Percentiles rank a stretch among this genome's conserved stretches.
Conservation (phyloP, 2,113 vertebrate genomes). For the Tyto alba region DNA sequence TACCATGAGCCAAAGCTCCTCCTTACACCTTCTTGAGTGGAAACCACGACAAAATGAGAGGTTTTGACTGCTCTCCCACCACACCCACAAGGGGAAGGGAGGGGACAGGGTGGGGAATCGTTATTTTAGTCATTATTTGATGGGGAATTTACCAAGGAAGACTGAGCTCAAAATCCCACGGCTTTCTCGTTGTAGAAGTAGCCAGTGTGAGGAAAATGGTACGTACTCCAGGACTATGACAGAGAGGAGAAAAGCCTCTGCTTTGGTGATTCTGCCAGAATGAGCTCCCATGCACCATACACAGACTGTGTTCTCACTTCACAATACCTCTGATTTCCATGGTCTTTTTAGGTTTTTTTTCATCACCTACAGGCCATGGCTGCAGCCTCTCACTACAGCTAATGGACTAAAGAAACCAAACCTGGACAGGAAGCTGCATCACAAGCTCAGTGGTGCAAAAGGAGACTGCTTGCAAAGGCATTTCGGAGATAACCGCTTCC, state of each 20-base stretch:
- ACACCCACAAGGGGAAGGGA: slow-evolving; percentile 60
- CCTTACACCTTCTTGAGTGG: slow-evolving; percentile 59
- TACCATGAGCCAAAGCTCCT: slow-evolving; percentile 43
- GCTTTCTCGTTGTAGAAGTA: not conserved
- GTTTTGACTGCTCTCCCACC: slow-evolving; percentile 41
- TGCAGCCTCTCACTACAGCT: not conserved
- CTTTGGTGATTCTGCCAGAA: not conserved
- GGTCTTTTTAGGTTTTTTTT: fast-evolving
- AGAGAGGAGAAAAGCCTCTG: slow-evolving; percentile 10
- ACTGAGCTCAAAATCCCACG: slow-evolving; percentile 20
- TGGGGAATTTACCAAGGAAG: slow-evolving; percentile 43
- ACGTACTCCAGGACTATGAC: not conserved
- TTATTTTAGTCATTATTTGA: slow-evolving; percentile 60
- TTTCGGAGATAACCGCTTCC: not conserved
- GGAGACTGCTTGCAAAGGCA: not conserved
- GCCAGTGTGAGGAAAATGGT: slow-evolving; percentile 6
- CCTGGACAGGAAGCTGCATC: not conserved
- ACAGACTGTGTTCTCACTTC: not conserved
- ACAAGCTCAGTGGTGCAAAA: not conserved
- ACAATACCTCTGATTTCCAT: not conserved
- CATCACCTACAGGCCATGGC: not conserved
- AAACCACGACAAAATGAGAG: too few relatives aligned
- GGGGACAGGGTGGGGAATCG: slow-evolving; percentile 50
- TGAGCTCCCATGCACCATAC: not conserved
- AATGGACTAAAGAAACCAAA: not conserved